Evolutionary conservation across 2,888 invertebrate genomes (phyloP).

Genomic region (Dusona sp.): DNA sequence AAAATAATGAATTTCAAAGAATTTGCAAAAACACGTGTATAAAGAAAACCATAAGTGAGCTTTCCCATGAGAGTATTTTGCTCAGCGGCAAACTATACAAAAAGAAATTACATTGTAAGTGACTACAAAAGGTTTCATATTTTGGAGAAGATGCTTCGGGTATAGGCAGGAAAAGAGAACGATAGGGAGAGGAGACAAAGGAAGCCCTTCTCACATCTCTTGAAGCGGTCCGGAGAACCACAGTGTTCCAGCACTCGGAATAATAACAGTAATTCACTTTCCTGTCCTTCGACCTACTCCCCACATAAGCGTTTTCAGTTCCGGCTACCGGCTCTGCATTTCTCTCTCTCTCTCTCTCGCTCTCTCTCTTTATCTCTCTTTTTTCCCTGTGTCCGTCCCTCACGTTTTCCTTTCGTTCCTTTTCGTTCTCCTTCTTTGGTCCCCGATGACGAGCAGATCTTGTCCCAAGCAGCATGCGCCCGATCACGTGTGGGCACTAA

Average conservation of each 20-base stretch:
- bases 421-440: constrained; percentile 54
- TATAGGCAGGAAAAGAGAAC: background rate
- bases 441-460: constrained; percentile 69
- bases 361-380: constrained; percentile 16
- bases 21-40: background rate
- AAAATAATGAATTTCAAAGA: background rate
- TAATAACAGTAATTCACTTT: constrained; percentile 76
- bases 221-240: constrained; percentile 26
- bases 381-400: constrained; percentile 20
- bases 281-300: constrained; percentile 77
- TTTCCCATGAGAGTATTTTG: background rate
- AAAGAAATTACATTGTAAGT: background rate
- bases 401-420: constrained; percentile 42
- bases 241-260: constrained; percentile 42
- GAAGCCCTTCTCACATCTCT: constrained; percentile 53
- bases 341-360: constrained; percentile 32
- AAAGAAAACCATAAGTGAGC: background rate
- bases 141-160: background rate
- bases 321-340: constrained; percentile 72
- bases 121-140: background rate
- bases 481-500: constrained; percentile 50
- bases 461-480: constrained; percentile 57
- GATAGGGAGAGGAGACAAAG: constrained; percentile 7
- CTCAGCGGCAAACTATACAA: background rate
- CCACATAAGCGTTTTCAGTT: constrained; percentile 77